Base-by-base conservation (phyloP, 1,140 invertebrate genomes). In the Lepidurus couesii region DNA sequence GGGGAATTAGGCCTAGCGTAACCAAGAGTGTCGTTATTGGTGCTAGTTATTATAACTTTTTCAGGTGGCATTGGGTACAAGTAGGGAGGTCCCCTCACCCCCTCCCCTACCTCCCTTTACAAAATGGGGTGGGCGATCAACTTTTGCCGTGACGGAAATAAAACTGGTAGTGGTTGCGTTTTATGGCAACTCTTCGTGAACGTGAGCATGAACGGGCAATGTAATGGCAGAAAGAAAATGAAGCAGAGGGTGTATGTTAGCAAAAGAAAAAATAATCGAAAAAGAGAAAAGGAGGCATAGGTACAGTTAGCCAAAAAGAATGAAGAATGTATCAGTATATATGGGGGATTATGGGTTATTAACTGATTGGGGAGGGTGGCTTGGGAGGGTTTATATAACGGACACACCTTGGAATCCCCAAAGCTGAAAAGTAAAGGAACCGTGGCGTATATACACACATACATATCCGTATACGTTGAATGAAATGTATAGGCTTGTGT, bases 101-200 rank as follows among this genome's bases (percentile, higher is more conserved):
- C 47, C 47, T 65, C 13, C 16, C 13, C 16, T 16, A 1, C 53
- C 53, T 4, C 4, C 53, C 53, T 5, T 10, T 13, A 7, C 8
- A 65, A 21, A 65, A 4, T 1, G 21, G 53, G 53, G 53, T 65
- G 53, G 53, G 53, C 21, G 53, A 65, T 65, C 53, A 65, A 65
- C 9, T 65, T 65, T 65, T 13, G 53, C 53, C 53, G 53, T 65
- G 53, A 65, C 53, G 53, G 53, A 65, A 65, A 65, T 65, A 65
- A 65, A 65, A 65, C 53, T 65, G 53, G 53, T 65, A 65, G 53
- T 65, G 53, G 53, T 65, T 65, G 53, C 53, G 16, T 65, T 65
- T 65, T 65, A 65, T 65, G 53, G 21, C 53, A 65, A 65, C 21
- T 65, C 21, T 65, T 65, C n/a, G 21, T 21, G 53, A 65, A 65